These are phyloP conservation scores for Enteromius mattozi DNA, from an alignment of 2,797 vertebrate species.

Conservation along the genomic window DNA sequence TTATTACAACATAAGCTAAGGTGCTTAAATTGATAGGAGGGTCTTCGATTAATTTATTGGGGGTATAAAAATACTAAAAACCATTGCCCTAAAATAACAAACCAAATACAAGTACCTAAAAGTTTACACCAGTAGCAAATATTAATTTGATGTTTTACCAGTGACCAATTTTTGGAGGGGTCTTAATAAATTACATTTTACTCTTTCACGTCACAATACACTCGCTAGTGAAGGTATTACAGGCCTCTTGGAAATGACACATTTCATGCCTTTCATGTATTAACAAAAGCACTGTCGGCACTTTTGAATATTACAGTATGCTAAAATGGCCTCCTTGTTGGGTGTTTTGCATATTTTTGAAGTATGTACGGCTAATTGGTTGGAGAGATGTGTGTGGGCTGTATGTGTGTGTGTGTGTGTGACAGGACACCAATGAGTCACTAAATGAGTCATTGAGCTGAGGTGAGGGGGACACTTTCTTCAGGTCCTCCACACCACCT, in stretches of 20 bases:
- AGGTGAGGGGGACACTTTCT: slow-evolving; percentile 47
- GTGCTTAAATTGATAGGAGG: neutral
- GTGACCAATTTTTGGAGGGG: neutral
- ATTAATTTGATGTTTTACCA: neutral
- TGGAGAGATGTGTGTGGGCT: slow-evolving; percentile 32
- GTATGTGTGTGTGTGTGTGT: slow-evolving; percentile 59
- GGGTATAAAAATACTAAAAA: neutral
- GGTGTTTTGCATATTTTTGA: slow-evolving; percentile 30
- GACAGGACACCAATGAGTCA: slow-evolving; percentile 69
- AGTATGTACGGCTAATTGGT: slow-evolving; percentile 31
- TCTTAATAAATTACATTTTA: neutral
- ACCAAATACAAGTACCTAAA: neutral
- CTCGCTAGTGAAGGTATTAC: neutral
- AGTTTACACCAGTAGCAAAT: neutral
- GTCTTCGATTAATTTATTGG: neutral
- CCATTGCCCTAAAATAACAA: neutral
- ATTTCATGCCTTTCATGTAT: slow-evolving; percentile 6
- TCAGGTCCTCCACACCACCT: slow-evolving; percentile 30
- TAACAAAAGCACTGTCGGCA: neutral
- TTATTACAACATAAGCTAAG: neutral
- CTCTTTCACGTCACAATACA: neutral
- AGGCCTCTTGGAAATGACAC: neutral
- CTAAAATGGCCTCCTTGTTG: neutral
- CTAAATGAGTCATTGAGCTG: slow-evolving; percentile 69
- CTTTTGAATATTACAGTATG: slow-evolving; percentile 9